Percentiles rank a stretch among this genome's conserved stretches.
Conservation (phyloP, 1,140 invertebrate species). For the Brachionus asplanchnoidis region DNA sequence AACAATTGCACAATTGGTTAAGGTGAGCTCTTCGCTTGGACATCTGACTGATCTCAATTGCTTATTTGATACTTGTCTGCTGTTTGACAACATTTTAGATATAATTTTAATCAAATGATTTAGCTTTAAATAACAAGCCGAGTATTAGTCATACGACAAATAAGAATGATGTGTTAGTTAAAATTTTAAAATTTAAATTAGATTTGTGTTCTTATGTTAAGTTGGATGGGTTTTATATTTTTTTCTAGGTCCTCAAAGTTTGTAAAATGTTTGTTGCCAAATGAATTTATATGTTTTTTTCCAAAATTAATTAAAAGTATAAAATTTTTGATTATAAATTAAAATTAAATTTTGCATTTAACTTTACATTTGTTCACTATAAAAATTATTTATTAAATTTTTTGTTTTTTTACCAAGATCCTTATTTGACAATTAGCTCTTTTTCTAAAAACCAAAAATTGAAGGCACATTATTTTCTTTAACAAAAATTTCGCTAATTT, state of each 20-base stretch:
- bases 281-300: too few relatives aligned
- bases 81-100: not conserved
- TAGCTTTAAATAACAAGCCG: not conserved
- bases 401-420: too few relatives aligned
- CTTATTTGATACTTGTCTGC: not conserved
- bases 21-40: slow-evolving; percentile 83
- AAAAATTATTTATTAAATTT: too few relatives aligned
- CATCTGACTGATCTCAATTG: slow-evolving; percentile 77
- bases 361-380: too few relatives aligned
- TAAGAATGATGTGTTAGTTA: not conserved
- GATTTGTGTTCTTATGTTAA: not conserved
- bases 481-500: too few relatives aligned
- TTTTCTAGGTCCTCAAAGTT: not conserved
- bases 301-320: too few relatives aligned
- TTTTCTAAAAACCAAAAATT: too few relatives aligned
- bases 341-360: too few relatives aligned
- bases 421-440: too few relatives aligned
- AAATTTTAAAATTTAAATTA: not conserved
- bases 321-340: too few relatives aligned
- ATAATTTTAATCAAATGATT: slow-evolving; percentile 1
- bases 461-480: too few relatives aligned
- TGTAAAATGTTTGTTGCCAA: too few relatives aligned
- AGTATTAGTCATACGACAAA: not conserved
- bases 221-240: not conserved
- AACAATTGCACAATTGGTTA: slow-evolving; percentile 85